Conservation (phyloP, 1,140 invertebrate genomes). For the Lordiphosa mommai region DNA sequence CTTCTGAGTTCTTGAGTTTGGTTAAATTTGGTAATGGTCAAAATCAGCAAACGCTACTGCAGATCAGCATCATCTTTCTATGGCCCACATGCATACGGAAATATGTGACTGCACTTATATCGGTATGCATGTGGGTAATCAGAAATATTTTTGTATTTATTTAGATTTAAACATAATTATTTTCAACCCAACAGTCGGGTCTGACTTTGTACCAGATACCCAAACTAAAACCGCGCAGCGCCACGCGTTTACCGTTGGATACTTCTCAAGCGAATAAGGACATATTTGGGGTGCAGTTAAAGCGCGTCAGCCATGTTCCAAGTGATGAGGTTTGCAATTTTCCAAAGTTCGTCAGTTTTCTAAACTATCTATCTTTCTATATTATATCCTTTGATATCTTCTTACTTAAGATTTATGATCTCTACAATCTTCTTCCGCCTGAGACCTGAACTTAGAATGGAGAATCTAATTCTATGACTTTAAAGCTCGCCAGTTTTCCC, state of each 20-base stretch:
- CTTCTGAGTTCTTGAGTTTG: conserved; percentile 1
- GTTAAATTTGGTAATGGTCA: not conserved
- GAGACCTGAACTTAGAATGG: too few relatives aligned
- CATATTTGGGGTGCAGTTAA: conserved; percentile 52
- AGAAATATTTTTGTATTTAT: not conserved
- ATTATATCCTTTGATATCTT: not conserved
- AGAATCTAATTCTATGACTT: too few relatives aligned
- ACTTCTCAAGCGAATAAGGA: conserved; percentile 24
- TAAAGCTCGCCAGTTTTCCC: not conserved
- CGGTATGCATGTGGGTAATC: not conserved
- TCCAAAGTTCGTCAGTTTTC: not conserved
- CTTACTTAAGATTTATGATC: not conserved
- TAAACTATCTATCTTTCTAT: not conserved
- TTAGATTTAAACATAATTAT: conserved; percentile 6
- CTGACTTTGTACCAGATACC: conserved; percentile 29
- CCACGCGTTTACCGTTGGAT: not conserved
- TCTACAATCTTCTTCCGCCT: too few relatives aligned
- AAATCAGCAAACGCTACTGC: not conserved
- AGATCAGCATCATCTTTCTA: not conserved
- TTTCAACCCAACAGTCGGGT: conserved; percentile 22
- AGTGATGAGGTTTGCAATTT: conserved; percentile 38
- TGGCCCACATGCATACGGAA: not conserved
- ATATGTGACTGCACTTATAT: not conserved
- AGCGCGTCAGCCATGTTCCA: conserved; percentile 27
- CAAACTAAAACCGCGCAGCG: conserved; percentile 13